Percentiles rank a stretch among this genome's conserved stretches.
These are phyloP conservation scores for Trichopria drosophilae DNA, from an alignment of 2,888 invertebrate genomes.

Conservation along the genomic window DNA sequence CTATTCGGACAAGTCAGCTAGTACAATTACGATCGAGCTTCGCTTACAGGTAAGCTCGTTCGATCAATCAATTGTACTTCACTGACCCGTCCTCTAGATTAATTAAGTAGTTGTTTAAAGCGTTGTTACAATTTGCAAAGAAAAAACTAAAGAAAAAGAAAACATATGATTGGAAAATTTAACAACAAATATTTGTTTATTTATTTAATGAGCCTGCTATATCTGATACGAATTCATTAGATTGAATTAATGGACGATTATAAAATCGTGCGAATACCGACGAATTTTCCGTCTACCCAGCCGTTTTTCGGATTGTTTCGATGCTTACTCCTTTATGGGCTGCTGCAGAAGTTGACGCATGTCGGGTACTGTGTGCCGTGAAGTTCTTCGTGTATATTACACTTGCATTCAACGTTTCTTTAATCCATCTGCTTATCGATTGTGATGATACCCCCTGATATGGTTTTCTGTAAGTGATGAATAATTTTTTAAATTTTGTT, in stretches of 20 bases:
- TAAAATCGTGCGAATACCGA: not conserved
- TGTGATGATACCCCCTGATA: not conserved
- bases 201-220: too few relatives aligned
- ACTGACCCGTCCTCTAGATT: too few relatives aligned
- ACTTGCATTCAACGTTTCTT: not conserved
- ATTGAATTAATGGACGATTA: constrained; percentile 1
- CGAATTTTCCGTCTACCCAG: not conserved
- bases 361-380: not conserved
- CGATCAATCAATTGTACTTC: too few relatives aligned
- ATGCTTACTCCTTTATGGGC: not conserved
- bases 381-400: not conserved
- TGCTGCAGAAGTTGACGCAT: not conserved
- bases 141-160: too few relatives aligned
- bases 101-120: too few relatives aligned
- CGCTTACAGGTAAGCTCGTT: too few relatives aligned
- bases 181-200: too few relatives aligned
- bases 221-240: too few relatives aligned
- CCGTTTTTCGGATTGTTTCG: not conserved
- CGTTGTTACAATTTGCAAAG: too few relatives aligned
- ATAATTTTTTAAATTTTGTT: not conserved
- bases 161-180: too few relatives aligned
- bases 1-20: too few relatives aligned
- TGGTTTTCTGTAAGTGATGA: not conserved
- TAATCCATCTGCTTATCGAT: not conserved
- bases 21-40: too few relatives aligned